Conservation (phyloP, 2,113 vertebrate species). For the Takifugu flavidus region DNA sequence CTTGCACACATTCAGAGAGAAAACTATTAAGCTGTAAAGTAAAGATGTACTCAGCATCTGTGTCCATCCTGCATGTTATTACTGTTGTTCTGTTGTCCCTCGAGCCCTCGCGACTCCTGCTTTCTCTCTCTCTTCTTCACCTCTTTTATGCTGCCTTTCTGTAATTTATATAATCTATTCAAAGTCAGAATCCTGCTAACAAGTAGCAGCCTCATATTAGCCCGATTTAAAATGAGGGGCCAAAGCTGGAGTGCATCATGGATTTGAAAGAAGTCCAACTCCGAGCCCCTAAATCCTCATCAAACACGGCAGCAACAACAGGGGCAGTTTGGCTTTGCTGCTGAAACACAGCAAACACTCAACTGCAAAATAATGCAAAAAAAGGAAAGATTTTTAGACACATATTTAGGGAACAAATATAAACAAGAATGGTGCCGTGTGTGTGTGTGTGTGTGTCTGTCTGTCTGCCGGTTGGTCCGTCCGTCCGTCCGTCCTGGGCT, state of each 20-base stretch:
- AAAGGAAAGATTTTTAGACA: too few relatives aligned
- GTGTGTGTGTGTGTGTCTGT: too few relatives aligned
- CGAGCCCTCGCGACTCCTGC: constrained; percentile 16
- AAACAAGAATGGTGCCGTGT: too few relatives aligned
- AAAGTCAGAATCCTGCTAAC: too few relatives aligned
- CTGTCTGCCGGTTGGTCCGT: too few relatives aligned
- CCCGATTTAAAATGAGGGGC: too few relatives aligned
- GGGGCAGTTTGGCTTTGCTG: neutral
- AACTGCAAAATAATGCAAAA: neutral
- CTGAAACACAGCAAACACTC: neutral
- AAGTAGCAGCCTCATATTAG: too few relatives aligned
- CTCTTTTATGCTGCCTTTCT: neutral
- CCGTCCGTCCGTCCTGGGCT: too few relatives aligned
- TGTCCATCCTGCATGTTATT: constrained; percentile 6
- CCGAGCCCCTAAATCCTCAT: neutral
- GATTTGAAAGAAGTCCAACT: neutral
- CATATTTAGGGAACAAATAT: too few relatives aligned
- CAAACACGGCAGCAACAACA: neutral
- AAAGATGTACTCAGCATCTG: constrained; percentile 17
- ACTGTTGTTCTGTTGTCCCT: constrained; percentile 6
- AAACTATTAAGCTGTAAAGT: constrained; percentile 28
- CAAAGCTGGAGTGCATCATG: too few relatives aligned
- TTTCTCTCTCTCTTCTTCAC: neutral
- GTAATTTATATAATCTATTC: too few relatives aligned
- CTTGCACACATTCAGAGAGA: constrained; percentile 8